phyloP scores from a whole-genome alignment of 2,888 invertebrate species.

The Scaptomyza parva region DNA sequence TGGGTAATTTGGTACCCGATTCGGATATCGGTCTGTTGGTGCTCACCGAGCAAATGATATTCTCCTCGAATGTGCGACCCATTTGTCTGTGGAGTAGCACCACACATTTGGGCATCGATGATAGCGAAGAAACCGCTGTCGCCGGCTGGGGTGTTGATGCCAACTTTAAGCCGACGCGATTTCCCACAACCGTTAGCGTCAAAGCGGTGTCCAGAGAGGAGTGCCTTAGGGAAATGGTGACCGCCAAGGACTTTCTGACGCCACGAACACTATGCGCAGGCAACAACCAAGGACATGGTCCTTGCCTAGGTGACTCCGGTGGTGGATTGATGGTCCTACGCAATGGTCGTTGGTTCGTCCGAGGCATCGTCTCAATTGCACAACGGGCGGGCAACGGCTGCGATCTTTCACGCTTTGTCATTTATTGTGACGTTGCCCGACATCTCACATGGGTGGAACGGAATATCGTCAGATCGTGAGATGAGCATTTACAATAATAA shows the following conservation, averaged over 20 bases:
- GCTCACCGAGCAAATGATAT: constrained; percentile 37
- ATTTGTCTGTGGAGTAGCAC: constrained; percentile 81
- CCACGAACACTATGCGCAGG: constrained; percentile 81
- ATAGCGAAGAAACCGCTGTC: constrained; percentile 84
- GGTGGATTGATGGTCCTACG: constrained; percentile 85
- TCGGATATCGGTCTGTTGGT: constrained; percentile 57
- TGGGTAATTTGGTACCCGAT: constrained; percentile 63
- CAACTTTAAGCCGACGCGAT: constrained; percentile 55
- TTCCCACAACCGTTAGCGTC: constrained; percentile 60
- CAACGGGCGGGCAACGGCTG: constrained; percentile 84
- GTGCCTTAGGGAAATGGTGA: constrained; percentile 59
- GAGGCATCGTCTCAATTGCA: constrained; percentile 85
- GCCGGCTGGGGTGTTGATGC: constrained; percentile 86
- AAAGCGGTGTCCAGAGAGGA: constrained; percentile 49
- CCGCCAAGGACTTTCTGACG: constrained; percentile 66
- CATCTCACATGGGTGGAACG: constrained; percentile 86
- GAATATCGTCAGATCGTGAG: constrained; percentile 83
- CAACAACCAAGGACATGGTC: constrained; percentile 77
- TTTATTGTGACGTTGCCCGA: constrained; percentile 88
- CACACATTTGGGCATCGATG: constrained; percentile 66
- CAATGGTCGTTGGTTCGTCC: constrained; percentile 83
- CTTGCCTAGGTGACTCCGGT: constrained; percentile 87
- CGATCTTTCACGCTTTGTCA: constrained; percentile 87
- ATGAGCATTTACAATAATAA: constrained; percentile 19
- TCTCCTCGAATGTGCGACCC: constrained; percentile 66